Conservation (phyloP, 2,888 invertebrate genomes). For the Lordiphosa fenestrarum region DNA sequence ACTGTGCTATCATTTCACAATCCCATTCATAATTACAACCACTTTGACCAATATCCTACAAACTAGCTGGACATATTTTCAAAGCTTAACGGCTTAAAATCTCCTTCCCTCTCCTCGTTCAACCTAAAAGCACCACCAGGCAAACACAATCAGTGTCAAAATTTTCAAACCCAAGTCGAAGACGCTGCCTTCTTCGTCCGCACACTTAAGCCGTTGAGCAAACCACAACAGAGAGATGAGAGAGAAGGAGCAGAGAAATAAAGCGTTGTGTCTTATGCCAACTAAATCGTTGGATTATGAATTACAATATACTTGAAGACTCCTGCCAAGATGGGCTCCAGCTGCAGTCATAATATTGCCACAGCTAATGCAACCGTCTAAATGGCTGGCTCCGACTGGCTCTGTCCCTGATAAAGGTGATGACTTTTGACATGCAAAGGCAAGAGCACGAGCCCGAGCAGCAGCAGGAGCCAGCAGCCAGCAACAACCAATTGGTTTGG, state of each 20-base stretch:
- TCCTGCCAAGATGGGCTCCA: slow-evolving; percentile 30
- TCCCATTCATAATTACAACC: slow-evolving; percentile 56
- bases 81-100: slow-evolving; percentile 61
- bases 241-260: slow-evolving; percentile 37
- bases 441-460: slow-evolving; percentile 10
- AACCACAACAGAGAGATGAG: slow-evolving; percentile 55
- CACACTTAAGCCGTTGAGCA: slow-evolving; percentile 59
- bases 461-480: slow-evolving; percentile 18
- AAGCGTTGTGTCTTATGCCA: slow-evolving; percentile 71
- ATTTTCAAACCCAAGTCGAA: slow-evolving; percentile 47
- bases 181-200: slow-evolving; percentile 8
- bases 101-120: background rate
- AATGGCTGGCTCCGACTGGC: slow-evolving; percentile 40
- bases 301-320: slow-evolving; percentile 68
- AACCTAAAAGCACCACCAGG: slow-evolving; percentile 17
- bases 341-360: slow-evolving; percentile 69
- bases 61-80: slow-evolving; percentile 42
- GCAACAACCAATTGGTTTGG: slow-evolving; percentile 52
- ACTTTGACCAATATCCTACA: slow-evolving; percentile 25
- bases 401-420: slow-evolving; percentile 58
- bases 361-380: slow-evolving; percentile 54
- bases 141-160: slow-evolving; percentile 74
- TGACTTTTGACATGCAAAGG: slow-evolving; percentile 73
- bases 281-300: slow-evolving; percentile 73
- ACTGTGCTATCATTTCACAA: slow-evolving; percentile 20